A percentile compares a stretch with the other conserved stretches of the same genome.
Evolutionary conservation across 2,113 vertebrate species (phyloP).

Genomic region (Trematomus loennbergii): DNA sequence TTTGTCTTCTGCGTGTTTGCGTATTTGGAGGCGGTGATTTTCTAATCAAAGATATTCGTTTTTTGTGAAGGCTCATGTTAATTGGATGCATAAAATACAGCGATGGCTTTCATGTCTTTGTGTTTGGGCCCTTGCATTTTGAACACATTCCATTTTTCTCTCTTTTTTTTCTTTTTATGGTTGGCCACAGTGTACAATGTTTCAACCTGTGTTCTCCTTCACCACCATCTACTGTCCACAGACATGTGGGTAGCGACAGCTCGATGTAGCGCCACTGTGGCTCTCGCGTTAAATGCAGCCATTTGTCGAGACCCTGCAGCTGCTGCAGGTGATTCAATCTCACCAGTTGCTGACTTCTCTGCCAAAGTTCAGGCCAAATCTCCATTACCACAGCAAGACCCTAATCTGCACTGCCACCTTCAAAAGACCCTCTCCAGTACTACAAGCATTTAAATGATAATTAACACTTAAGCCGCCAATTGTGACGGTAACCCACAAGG

Average conservation of each 20-base stretch:
- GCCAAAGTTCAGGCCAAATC: conserved; percentile 56
- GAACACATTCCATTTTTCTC: not conserved
- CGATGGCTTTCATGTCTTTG: not conserved
- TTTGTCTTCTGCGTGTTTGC: not conserved
- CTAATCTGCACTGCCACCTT: conserved; percentile 61
- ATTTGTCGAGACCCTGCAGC: conserved; percentile 53
- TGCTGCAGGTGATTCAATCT: conserved; percentile 63
- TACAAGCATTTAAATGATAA: conserved; percentile 86
- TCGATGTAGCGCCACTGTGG: not conserved
- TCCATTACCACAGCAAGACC: conserved; percentile 49
- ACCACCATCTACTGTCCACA: not conserved
- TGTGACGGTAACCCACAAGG: conserved; percentile 59
- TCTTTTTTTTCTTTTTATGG: not conserved
- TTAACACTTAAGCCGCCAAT: conserved; percentile 76
- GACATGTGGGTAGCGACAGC: not conserved
- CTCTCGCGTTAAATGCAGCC: conserved; percentile 12
- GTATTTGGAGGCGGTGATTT: not conserved
- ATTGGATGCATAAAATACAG: not conserved
- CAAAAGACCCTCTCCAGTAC: conserved; percentile 59
- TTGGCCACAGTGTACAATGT: not conserved
- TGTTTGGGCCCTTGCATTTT: not conserved
- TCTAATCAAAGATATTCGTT: not conserved
- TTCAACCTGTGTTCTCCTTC: not conserved
- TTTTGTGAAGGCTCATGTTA: not conserved
- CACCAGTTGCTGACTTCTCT: conserved; percentile 63